A percentile compares a stretch with the other conserved stretches of the same genome.
These are phyloP conservation scores for Danaus melanippus DNA, from an alignment of 1,140 invertebrate genomes.

Conservation along the genomic window DNA sequence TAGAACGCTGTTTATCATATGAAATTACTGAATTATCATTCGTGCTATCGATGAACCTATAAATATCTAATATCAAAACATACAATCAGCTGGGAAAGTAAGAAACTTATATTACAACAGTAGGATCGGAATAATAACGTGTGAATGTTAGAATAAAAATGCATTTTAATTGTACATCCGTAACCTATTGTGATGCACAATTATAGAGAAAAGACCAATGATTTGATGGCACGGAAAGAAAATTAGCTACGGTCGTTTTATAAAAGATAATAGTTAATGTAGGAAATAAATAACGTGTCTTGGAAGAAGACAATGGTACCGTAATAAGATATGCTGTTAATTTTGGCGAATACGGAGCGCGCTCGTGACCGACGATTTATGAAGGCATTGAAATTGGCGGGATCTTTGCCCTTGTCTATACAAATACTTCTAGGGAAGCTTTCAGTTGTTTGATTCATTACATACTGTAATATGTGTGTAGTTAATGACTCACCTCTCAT, in stretches of 20 bases:
- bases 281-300: slow-evolving; percentile 60
- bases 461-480: too few relatives aligned
- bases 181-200: slow-evolving; percentile 33
- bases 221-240: slow-evolving; percentile 50
- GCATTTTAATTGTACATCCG: slow-evolving; percentile 23
- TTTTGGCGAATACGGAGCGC: slow-evolving; percentile 50
- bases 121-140: slow-evolving; percentile 38
- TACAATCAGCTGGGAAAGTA: slow-evolving; percentile 45
- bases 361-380: slow-evolving; percentile 56
- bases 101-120: slow-evolving; percentile 44
- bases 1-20: too few relatives aligned
- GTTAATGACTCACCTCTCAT: slow-evolving; percentile 84
- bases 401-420: slow-evolving; percentile 40
- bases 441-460: too few relatives aligned
- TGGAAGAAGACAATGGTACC: slow-evolving; percentile 57
- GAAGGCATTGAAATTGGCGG: slow-evolving; percentile 47
- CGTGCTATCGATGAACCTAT: slow-evolving; percentile 51
- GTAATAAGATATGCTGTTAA: slow-evolving; percentile 63
- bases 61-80: slow-evolving; percentile 42
- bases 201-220: slow-evolving; percentile 45
- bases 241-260: slow-evolving; percentile 44
- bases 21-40: slow-evolving; percentile 29
- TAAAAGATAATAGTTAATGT: slow-evolving; percentile 62
- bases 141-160: slow-evolving; percentile 50
- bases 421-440: too few relatives aligned